A percentile compares a stretch with the other conserved stretches of the same genome.
phyloP scores from a whole-genome alignment of 2,113 vertebrate genomes.

The Catharus fuscescens region DNA sequence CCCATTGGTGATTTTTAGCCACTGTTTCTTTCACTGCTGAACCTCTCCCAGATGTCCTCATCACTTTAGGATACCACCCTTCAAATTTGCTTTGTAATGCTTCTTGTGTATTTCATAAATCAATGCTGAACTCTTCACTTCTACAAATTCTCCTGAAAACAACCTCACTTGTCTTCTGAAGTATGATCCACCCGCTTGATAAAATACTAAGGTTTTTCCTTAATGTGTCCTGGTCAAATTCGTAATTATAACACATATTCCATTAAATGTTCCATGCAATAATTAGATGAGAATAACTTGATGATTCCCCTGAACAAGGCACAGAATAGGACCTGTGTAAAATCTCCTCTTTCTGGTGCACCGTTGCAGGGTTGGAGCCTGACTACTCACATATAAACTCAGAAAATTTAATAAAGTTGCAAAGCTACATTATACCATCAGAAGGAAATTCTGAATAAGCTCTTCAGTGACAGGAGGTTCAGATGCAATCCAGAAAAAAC shows the following conservation, averaged over 20 bases:
- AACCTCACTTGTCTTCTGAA: slow-evolving; percentile 1
- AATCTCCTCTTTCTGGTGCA: not conserved
- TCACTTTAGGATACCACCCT: slow-evolving; percentile 2
- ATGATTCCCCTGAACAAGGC: not conserved
- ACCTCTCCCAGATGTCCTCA: not conserved
- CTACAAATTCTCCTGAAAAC: slow-evolving; percentile 38
- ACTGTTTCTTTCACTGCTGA: not conserved
- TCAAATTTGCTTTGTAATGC: slow-evolving; percentile 18
- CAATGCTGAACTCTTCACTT: slow-evolving; percentile 9
- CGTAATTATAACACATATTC: slow-evolving; percentile 12
- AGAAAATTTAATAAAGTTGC: not conserved
- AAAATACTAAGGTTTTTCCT: slow-evolving; percentile 22
- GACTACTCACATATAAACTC: not conserved
- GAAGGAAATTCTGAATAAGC: not conserved
- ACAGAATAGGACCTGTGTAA: not conserved
- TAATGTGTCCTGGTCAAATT: slow-evolving; percentile 13
- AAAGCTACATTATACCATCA: not conserved
- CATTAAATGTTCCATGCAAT: slow-evolving; percentile 37
- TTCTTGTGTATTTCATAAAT: slow-evolving; percentile 16
- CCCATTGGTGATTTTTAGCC: not conserved
- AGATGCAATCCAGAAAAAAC: not conserved
- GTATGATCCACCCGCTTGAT: not conserved
- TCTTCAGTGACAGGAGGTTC: not conserved
- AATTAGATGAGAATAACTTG: not conserved
- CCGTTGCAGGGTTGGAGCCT: not conserved